phyloP scores from a whole-genome alignment of 2,888 invertebrate species.

The Epinotia brunnichana region DNA sequence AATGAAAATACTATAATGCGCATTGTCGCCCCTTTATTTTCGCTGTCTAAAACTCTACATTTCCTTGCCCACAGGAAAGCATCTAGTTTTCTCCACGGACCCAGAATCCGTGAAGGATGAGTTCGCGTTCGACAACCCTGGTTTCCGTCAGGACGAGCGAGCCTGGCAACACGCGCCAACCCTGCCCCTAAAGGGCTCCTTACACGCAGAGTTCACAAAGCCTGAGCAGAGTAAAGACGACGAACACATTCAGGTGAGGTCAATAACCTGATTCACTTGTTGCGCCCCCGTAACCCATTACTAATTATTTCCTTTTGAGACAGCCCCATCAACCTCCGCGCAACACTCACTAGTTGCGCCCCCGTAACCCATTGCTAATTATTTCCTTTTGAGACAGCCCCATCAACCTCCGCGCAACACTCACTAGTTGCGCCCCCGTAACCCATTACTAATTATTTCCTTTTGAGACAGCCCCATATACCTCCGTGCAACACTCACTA shows the following conservation, averaged over 20 bases:
- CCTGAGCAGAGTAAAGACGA: conserved; percentile 77
- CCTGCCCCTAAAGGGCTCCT: conserved; percentile 69
- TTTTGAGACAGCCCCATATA: no score
- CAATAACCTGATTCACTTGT: neutral
- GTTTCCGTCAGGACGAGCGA: conserved; percentile 85
- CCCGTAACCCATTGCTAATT: no score
- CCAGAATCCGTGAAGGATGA: conserved; percentile 90
- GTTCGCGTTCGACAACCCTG: conserved; percentile 92
- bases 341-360: neutral
- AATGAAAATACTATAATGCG: no score
- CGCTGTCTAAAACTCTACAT: conserved; percentile 19
- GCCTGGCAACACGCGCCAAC: conserved; percentile 79
- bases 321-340: neutral
- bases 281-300: no score
- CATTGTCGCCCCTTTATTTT: no score
- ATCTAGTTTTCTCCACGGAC: conserved; percentile 88
- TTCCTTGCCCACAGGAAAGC: conserved; percentile 84
- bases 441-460: no score
- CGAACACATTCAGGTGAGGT: conserved; percentile 68
- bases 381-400: no score
- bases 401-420: neutral
- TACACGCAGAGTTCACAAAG: conserved; percentile 75
- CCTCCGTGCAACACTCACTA: neutral
- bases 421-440: neutral
- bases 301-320: no score